Base-by-base conservation (phyloP, 2,888 invertebrate genomes). In the Parnassius apollo region DNA sequence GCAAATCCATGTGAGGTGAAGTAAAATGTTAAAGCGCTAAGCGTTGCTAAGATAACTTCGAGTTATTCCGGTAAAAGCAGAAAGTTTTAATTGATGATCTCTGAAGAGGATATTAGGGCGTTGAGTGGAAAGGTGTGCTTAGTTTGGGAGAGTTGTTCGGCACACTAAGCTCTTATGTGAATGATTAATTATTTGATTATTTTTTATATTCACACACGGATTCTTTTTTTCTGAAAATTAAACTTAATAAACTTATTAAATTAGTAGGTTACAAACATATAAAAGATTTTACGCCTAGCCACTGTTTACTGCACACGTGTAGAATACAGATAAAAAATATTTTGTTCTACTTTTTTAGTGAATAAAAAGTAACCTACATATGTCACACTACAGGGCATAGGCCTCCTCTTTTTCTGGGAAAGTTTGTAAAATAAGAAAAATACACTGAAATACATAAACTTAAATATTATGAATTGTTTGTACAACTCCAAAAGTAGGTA, bases 1-100 rank as follows among this genome's bases (percentile, higher is more conserved):
- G 61, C 52, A 58, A 64, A 65, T 60, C 44, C 64, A 62, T 64
- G 57, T 65, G 59, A 63, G 64, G 66, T 63, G 68, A 71, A 68
- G 66, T 64, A 66, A 65, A 69, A 75, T 72, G 69, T 75, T 71
- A 52, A 61, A 66, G 65, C 64, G 69, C 65, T 61, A 69, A 70
- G 57, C 68, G 66, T 62, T 69, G 71, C 69, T 67, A 74, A 79
- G 73, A 76, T 75, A 77, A 76, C 75, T 75, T 75, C 65, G 72
- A 78, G 71, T 75, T 78, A 76, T 75, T 75, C 71, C 69, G 68
- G 70, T 64, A 68, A 71, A 71, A 73, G 68, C 69, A 67, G 66
- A 72, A 82, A 84, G 78, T 83, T 85, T 81, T 79, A 82, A 83
- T 81, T 82, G 81, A 77, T 73, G 74, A 75, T 75, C 74, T 68